Evolutionary conservation across 2,888 invertebrate genomes (phyloP).

Genomic region (Deilephila porcellus): DNA sequence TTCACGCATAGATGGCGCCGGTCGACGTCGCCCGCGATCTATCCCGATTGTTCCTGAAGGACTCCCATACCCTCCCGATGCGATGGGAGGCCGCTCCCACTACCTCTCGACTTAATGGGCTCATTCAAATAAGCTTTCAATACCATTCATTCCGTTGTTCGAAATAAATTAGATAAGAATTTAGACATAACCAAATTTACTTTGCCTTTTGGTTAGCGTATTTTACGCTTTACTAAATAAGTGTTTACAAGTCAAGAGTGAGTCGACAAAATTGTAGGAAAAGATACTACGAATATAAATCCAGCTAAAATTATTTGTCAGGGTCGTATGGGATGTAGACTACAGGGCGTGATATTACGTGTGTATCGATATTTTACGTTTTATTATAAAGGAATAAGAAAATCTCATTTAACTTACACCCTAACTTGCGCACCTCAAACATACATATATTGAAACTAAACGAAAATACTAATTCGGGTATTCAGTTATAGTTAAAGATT

Average conservation of each 20-base stretch:
- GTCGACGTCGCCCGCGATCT: constrained; percentile 52
- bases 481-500: too few species aligned
- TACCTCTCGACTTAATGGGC: constrained; percentile 49
- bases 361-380: too few species aligned
- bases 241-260: background rate
- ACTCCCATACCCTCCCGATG: constrained; percentile 35
- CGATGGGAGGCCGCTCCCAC: constrained; percentile 39
- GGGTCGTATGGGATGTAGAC: too few species aligned
- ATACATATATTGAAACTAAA: too few species aligned
- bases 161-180: background rate
- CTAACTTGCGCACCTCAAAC: too few species aligned
- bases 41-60: constrained; percentile 39
- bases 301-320: too few species aligned
- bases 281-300: background rate
- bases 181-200: background rate
- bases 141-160: background rate
- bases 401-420: too few species aligned
- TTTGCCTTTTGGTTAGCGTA: background rate
- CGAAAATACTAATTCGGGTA: too few species aligned
- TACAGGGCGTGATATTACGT: too few species aligned
- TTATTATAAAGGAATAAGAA: too few species aligned
- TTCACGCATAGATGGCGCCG: constrained; percentile 52
- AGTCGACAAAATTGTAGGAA: too few species aligned
- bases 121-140: constrained; percentile 44
- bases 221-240: background rate